These are phyloP conservation scores for Vulpes ferrilata DNA, from an alignment of 2,113 vertebrate species.

Conservation along the genomic window DNA sequence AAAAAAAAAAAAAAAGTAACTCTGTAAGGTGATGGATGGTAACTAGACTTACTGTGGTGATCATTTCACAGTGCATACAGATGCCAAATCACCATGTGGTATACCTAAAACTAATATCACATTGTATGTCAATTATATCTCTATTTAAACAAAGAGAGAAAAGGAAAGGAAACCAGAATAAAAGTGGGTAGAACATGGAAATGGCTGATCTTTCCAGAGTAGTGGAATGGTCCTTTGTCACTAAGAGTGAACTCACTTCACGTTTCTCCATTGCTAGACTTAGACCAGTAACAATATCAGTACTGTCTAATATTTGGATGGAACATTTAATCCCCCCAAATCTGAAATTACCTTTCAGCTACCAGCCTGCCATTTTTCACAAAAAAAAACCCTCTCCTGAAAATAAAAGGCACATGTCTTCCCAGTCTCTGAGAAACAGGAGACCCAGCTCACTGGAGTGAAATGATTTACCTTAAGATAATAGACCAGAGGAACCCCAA, in stretches of 20 bases:
- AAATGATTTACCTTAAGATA: neutral
- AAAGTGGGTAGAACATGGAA: neutral
- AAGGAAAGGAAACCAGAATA: neutral
- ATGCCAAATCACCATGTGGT: neutral
- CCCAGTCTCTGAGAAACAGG: neutral
- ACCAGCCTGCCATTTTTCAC: neutral
- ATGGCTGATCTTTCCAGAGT: neutral
- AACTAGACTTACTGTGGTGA: neutral
- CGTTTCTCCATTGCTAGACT: neutral
- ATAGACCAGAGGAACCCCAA: neutral
- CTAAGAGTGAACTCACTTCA: neutral
- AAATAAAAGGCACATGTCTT: neutral
- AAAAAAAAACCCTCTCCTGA: slow-evolving; percentile 11
- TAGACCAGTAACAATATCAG: neutral
- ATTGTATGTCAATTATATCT: neutral
- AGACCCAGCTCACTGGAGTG: neutral
- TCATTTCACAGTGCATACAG: neutral
- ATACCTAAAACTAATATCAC: neutral
- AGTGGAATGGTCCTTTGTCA: neutral
- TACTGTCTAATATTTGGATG: neutral
- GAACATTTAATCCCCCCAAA: neutral
- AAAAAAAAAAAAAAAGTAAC: neutral
- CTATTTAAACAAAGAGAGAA: neutral
- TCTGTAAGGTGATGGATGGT: neutral
- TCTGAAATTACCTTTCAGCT: neutral